These are phyloP conservation scores for Trisateles emortualis DNA, from an alignment of 2,888 invertebrate genomes.

Conservation along the genomic window DNA sequence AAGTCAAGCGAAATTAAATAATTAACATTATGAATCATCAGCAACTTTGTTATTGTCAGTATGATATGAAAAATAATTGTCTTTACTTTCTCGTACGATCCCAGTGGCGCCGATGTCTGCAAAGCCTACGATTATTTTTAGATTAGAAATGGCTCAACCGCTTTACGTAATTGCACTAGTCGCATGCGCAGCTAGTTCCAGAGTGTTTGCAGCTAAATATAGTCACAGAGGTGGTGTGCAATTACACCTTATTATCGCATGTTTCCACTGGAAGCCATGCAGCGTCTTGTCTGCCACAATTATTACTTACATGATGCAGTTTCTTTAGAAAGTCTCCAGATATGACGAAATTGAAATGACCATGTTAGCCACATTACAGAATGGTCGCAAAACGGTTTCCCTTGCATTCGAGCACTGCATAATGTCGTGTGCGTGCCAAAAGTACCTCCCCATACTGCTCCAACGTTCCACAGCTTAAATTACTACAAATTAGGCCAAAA, in stretches of 20 bases:
- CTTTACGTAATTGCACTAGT: slow-evolving; percentile 86
- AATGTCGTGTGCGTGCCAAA: slow-evolving; percentile 78
- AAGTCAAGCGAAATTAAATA: background rate
- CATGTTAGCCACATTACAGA: slow-evolving; percentile 74
- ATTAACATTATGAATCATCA: slow-evolving; percentile 28
- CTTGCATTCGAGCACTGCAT: slow-evolving; percentile 68
- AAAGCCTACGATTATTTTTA: slow-evolving; percentile 87
- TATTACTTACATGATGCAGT: slow-evolving; percentile 73
- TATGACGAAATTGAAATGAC: slow-evolving; percentile 81
- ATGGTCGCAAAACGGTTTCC: slow-evolving; percentile 68
- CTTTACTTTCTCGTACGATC: slow-evolving; percentile 84
- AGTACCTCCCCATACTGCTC: slow-evolving; percentile 62
- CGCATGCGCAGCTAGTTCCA: slow-evolving; percentile 83
- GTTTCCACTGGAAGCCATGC: slow-evolving; percentile 81
- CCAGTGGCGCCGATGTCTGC: slow-evolving; percentile 82
- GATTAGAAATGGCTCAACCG: slow-evolving; percentile 87
- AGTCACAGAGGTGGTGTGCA: slow-evolving; percentile 81
- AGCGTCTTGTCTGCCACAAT: slow-evolving; percentile 69
- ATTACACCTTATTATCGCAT: slow-evolving; percentile 86
- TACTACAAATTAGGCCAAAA: slow-evolving; percentile 65
- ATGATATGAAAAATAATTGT: slow-evolving; percentile 69
- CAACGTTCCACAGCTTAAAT: slow-evolving; percentile 56
- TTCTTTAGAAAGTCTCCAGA: slow-evolving; percentile 84
- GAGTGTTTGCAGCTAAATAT: slow-evolving; percentile 84
- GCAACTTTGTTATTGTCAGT: slow-evolving; percentile 51